Conservation (phyloP, 2,888 invertebrate species). For the Steinernema hermaphroditum region DNA sequence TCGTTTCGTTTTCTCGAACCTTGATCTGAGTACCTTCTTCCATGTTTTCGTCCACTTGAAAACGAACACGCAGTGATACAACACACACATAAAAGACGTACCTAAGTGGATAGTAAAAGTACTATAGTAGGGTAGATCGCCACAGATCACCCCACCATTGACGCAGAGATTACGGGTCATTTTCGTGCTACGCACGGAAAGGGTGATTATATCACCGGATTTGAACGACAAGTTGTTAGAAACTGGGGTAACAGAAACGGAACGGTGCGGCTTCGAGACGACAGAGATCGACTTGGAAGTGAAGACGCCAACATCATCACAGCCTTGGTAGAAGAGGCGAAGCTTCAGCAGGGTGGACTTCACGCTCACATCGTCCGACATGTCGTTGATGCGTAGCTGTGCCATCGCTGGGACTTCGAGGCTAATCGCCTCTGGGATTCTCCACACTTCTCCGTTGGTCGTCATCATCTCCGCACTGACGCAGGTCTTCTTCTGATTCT, state of each 20-base stretch:
- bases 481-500: not conserved
- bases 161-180: slow-evolving; percentile 3
- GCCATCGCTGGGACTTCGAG: not conserved
- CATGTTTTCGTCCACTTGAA: not conserved
- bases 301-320: not conserved
- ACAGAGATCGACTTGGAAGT: not conserved
- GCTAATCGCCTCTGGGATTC: not conserved
- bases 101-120: not conserved
- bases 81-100: not conserved
- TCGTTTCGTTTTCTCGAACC: not conserved
- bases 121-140: slow-evolving; percentile 3
- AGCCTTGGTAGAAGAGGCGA: not conserved
- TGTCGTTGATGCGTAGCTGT: slow-evolving; percentile 3
- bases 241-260: not conserved
- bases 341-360: not conserved
- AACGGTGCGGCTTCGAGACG: slow-evolving; percentile 6
- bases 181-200: not conserved
- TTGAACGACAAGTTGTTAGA: not conserved
- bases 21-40: not conserved
- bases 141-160: not conserved
- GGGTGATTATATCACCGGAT: not conserved
- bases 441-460: slow-evolving; percentile 18
- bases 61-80: not conserved
- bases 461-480: slow-evolving; percentile 19
- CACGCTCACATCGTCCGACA: not conserved